These are phyloP conservation scores for Atta colombica DNA, from an alignment of 1,140 invertebrate species.

Conservation along the genomic window DNA sequence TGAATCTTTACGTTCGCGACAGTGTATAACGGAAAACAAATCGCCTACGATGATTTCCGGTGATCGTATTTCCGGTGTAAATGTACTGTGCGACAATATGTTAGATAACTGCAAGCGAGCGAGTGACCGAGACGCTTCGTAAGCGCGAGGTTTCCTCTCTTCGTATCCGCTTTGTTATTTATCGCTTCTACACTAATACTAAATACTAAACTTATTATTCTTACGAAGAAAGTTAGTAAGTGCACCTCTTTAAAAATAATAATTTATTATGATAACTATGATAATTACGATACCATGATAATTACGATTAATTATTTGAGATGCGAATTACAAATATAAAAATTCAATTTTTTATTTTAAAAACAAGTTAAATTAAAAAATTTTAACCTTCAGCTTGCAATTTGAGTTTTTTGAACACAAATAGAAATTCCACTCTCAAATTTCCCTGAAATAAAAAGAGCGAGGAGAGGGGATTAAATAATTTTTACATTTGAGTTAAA, in stretches of 20 bases:
- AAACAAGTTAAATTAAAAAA: too few relatives aligned
- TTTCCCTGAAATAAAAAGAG: too few relatives aligned
- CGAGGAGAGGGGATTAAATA: too few relatives aligned
- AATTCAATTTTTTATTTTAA: background rate
- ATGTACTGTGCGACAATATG: constrained; percentile 30
- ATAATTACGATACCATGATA: background rate
- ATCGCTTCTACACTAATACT: background rate
- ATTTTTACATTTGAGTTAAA: too few relatives aligned
- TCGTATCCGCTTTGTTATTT: constrained; percentile 20
- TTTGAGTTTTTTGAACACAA: too few relatives aligned
- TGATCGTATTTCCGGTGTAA: constrained; percentile 74
- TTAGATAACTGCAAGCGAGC: constrained; percentile 47
- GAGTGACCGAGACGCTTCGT: constrained; percentile 19
- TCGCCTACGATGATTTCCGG: constrained; percentile 69
- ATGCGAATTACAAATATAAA: background rate
- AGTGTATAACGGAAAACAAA: constrained; percentile 49
- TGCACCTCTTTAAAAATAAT: background rate
- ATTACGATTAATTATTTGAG: background rate
- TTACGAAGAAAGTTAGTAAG: background rate
- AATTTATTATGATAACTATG: background rate
- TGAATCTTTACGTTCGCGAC: background rate
- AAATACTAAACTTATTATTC: background rate
- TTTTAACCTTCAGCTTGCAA: too few relatives aligned
- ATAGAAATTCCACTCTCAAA: too few relatives aligned
- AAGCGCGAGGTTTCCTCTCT: background rate